Evolutionary conservation across 1,140 invertebrate genomes (phyloP).

Genomic region (Drosophila malerkotliana): DNA sequence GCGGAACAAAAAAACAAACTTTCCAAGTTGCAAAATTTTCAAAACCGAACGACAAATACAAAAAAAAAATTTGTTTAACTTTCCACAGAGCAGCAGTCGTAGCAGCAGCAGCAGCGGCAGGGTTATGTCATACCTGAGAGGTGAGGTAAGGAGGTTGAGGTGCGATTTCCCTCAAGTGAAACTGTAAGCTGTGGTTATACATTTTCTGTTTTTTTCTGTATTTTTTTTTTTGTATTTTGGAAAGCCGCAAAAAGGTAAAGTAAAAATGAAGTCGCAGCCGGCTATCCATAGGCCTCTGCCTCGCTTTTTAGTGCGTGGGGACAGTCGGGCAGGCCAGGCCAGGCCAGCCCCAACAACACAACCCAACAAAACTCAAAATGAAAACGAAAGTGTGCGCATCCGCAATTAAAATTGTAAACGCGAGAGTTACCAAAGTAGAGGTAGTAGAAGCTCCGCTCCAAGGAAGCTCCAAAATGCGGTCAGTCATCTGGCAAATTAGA

Average conservation of each 20-base stretch:
- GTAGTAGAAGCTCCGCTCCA: conserved; percentile 15
- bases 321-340: conserved; percentile 17
- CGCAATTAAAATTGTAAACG: conserved; percentile 76
- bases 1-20: conserved; percentile 43
- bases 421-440: conserved; percentile 47
- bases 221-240: conserved; percentile 54
- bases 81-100: conserved; percentile 56
- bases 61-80: conserved; percentile 69
- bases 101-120: conserved; percentile 20
- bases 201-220: not conserved
- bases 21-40: conserved; percentile 74
- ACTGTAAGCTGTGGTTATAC: conserved; percentile 68
- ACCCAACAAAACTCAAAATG: conserved; percentile 52
- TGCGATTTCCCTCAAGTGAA: conserved; percentile 80
- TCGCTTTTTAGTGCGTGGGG: conserved; percentile 30
- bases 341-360: conserved; percentile 2
- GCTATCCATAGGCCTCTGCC: conserved; percentile 51
- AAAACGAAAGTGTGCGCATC: conserved; percentile 81
- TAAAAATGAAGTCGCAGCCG: conserved; percentile 41
- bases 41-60: conserved; percentile 59
- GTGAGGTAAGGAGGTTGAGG: conserved; percentile 41
- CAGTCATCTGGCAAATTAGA: conserved; percentile 68
- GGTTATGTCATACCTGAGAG: conserved; percentile 69
- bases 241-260: conserved; percentile 61
- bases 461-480: conserved; percentile 58